These are phyloP conservation scores for Spheniscus humboldti DNA, from an alignment of 2,797 vertebrate species.

Conservation along the genomic window DNA sequence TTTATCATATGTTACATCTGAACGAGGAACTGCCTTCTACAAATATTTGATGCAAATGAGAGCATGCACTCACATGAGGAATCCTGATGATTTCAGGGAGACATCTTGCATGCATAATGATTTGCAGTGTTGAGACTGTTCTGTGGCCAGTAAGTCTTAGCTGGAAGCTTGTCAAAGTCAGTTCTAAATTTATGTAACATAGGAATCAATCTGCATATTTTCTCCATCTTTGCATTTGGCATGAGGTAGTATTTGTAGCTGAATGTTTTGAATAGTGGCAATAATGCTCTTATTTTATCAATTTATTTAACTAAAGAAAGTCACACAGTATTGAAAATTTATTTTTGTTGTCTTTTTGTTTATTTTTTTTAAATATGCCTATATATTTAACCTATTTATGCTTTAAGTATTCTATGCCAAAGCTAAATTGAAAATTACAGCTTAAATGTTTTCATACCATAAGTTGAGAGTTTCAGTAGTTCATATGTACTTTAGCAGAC, in stretches of 20 bases:
- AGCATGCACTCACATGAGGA: not conserved
- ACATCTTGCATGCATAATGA: not conserved
- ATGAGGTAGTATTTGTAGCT: not conserved
- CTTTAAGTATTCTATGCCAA: not conserved
- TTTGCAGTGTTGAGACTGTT: not conserved
- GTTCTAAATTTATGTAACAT: not conserved
- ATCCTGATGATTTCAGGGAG: not conserved
- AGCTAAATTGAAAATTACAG: not conserved
- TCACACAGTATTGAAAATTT: not conserved
- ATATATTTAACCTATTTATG: not conserved
- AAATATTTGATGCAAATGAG: constrained; percentile 1
- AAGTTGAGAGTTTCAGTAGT: not conserved
- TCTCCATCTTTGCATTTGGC: not conserved
- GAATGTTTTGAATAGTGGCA: not conserved
- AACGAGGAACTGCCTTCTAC: not conserved
- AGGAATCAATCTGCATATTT: not conserved
- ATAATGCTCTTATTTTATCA: not conserved
- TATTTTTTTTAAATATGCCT: not conserved
- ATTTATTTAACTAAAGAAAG: not conserved
- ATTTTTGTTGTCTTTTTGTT: not conserved
- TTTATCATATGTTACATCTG: not conserved
- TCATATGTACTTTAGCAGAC: not conserved
- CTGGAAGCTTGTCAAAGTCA: not conserved
- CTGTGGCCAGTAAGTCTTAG: not conserved
- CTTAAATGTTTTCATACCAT: not conserved